These are phyloP conservation scores for Spodoptera exigua DNA, from an alignment of 2,888 invertebrate genomes.

Conservation along the genomic window DNA sequence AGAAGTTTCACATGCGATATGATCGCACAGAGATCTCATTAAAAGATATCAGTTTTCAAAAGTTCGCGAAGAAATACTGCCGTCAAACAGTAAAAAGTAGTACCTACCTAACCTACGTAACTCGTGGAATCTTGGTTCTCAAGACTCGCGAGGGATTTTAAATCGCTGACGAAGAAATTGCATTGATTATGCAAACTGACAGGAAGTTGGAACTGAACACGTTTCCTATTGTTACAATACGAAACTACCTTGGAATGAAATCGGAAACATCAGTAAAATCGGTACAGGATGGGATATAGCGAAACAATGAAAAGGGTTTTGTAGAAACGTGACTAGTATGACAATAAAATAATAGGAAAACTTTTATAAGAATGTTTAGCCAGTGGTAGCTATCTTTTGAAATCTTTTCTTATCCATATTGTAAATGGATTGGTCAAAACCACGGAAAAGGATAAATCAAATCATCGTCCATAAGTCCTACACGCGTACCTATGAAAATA, in stretches of 20 bases:
- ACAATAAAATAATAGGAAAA: no score
- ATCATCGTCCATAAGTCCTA: no score
- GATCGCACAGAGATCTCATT: slow-evolving; percentile 32
- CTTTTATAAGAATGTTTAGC: no score
- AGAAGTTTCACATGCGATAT: slow-evolving; percentile 15
- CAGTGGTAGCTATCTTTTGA: no score
- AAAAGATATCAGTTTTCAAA: slow-evolving; percentile 34
- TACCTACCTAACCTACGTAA: slow-evolving; percentile 7
- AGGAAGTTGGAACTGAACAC: slow-evolving; percentile 2
- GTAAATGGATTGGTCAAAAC: no score
- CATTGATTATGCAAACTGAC: slow-evolving; percentile 22
- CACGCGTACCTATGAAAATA: no score
- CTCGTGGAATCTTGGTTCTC: slow-evolving; percentile 6
- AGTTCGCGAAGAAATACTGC: slow-evolving; percentile 14
- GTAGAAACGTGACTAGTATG: no score
- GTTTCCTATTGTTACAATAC: slow-evolving; percentile 14
- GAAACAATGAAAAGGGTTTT: no score
- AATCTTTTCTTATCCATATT: no score
- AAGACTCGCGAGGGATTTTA: slow-evolving; percentile 9
- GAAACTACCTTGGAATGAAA: background rate
- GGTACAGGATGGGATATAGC: no score
- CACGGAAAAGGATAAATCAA: no score
- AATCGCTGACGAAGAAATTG: slow-evolving; percentile 16
- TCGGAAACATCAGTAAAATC: no score
- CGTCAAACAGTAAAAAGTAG: slow-evolving; percentile 15